These are phyloP conservation scores for Calliphora vicina DNA, from an alignment of 1,140 invertebrate species.

Conservation along the genomic window DNA sequence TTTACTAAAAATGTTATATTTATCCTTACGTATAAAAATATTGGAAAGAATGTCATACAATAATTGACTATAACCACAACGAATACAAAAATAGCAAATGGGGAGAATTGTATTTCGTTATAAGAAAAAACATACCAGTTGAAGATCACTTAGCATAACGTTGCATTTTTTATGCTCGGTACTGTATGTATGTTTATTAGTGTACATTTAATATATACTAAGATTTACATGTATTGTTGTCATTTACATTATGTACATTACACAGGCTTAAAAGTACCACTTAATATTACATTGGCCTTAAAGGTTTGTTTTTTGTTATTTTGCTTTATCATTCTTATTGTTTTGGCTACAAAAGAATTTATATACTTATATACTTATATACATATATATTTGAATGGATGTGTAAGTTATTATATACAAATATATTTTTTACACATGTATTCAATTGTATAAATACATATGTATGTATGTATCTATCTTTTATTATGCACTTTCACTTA, in stretches of 20 bases:
- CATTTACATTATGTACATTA: neutral
- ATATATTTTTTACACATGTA: neutral
- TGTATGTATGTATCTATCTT: neutral
- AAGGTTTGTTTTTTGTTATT: neutral
- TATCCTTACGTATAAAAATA: no score
- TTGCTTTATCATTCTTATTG: neutral
- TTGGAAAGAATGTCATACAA: no score
- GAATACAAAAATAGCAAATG: no score
- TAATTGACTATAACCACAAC: no score
- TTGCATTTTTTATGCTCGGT: no score
- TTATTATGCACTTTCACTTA: neutral
- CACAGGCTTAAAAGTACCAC: neutral
- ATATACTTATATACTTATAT: neutral
- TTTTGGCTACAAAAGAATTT: neutral
- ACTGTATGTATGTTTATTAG: no score
- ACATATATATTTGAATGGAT: neutral
- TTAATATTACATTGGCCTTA: slow-evolving; percentile 1
- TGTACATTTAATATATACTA: neutral
- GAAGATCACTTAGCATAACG: no score
- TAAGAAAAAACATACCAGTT: no score
- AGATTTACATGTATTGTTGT: neutral
- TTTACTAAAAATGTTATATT: no score
- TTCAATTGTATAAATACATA: neutral
- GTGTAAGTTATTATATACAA: neutral
- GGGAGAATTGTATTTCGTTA: no score